These are phyloP conservation scores for Mylabris phalerata DNA, from an alignment of 1,140 invertebrate species.

Conservation along the genomic window DNA sequence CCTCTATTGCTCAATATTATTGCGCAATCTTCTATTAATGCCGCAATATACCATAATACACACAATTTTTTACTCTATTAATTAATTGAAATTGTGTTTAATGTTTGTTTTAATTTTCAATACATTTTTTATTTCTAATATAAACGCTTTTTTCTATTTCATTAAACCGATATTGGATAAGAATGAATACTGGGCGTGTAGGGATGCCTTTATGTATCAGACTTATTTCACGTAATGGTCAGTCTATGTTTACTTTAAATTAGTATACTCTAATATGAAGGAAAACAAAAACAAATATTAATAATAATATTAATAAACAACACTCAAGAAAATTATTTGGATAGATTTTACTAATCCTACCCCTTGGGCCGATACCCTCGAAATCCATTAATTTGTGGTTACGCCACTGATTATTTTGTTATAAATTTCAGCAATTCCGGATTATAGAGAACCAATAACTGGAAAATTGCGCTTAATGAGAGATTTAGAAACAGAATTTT, in stretches of 20 bases:
- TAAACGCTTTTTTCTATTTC: neutral
- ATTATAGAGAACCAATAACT: too few relatives aligned
- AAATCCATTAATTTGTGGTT: too few relatives aligned
- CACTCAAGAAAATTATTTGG: too few relatives aligned
- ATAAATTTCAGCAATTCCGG: too few relatives aligned
- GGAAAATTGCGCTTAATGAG: too few relatives aligned
- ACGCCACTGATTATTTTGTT: too few relatives aligned
- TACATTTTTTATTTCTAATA: neutral
- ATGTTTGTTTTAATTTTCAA: neutral
- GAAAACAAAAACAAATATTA: conserved; percentile 13
- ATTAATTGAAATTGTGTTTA: neutral
- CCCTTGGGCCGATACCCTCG: too few relatives aligned
- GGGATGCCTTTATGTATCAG: conserved; percentile 13
- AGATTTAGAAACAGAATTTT: too few relatives aligned
- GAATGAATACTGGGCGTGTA: conserved; percentile 11
- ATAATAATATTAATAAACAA: conserved; percentile 25
- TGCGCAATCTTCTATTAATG: conserved; percentile 1
- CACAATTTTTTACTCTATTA: too few relatives aligned
- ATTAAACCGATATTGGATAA: neutral
- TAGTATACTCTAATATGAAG: conserved; percentile 35
- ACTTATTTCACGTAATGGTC: conserved; percentile 35
- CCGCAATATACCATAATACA: neutral
- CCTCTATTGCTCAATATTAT: conserved; percentile 16
- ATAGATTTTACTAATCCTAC: too few relatives aligned
- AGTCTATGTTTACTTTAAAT: conserved; percentile 35